A percentile compares a stretch with the other conserved stretches of the same genome.
phyloP scores from a whole-genome alignment of 2,113 vertebrate genomes.

The Oryzias melastigma region DNA sequence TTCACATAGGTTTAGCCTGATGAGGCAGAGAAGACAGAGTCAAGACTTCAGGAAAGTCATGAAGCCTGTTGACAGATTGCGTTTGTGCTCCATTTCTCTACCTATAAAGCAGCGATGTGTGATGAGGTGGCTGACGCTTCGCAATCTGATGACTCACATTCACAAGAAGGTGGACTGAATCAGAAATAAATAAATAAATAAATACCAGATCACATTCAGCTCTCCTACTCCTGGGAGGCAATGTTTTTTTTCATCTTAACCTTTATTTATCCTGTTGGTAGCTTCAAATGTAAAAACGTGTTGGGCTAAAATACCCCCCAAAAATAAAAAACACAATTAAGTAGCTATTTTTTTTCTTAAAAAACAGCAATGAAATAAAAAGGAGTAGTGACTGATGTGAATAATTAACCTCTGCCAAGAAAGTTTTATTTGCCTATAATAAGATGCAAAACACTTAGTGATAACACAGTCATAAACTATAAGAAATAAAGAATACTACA shows the following conservation, averaged over 20 bases:
- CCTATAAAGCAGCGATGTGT: constrained; percentile 9
- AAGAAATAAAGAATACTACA: constrained; percentile 3
- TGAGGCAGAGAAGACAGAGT: constrained; percentile 39
- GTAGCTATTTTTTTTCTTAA: neutral
- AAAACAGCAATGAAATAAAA: constrained; percentile 1
- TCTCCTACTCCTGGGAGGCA: neutral
- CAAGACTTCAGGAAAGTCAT: constrained; percentile 19
- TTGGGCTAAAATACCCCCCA: neutral
- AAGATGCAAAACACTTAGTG: constrained; percentile 5
- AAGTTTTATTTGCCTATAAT: constrained; percentile 11
- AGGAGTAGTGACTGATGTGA: constrained; percentile 2
- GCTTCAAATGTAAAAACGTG: neutral
- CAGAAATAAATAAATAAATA: constrained; percentile 22
- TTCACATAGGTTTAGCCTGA: constrained; percentile 64
- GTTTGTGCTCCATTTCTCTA: constrained; percentile 27
- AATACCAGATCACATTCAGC: constrained; percentile 1
- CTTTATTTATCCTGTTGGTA: neutral
- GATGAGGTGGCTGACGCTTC: constrained; percentile 24
- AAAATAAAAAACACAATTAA: no score
- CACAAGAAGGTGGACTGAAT: constrained; percentile 47
- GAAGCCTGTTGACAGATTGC: constrained; percentile 34
- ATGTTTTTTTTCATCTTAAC: constrained; percentile 1
- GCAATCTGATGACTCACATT: constrained; percentile 58
- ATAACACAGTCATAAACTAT: constrained; percentile 30
- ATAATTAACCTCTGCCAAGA: constrained; percentile 10